Percentiles rank a stretch among this genome's conserved stretches.
phyloP scores from a whole-genome alignment of 1,140 invertebrate species.

The Drosophila repleta region DNA sequence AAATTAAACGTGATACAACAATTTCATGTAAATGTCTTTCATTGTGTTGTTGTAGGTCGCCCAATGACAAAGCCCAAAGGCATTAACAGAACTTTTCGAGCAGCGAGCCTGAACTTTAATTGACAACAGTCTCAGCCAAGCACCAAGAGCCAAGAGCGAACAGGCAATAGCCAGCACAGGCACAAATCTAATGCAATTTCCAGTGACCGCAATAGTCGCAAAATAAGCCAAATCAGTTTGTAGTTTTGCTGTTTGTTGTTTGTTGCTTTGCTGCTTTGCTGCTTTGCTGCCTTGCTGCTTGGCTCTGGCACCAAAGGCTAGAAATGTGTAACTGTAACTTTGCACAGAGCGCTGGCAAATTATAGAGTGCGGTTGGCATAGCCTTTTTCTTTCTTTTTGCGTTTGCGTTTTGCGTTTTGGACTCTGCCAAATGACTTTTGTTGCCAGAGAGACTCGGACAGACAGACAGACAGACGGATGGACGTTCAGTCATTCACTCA shows the following conservation, averaged over 20 bases:
- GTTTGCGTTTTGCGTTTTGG: constrained; percentile 4
- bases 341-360: constrained; percentile 55
- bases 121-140: constrained; percentile 57
- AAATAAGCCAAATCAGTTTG: constrained; percentile 75
- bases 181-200: constrained; percentile 54
- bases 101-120: constrained; percentile 59
- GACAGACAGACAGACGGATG: constrained; percentile 3
- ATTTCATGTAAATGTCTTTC: constrained; percentile 58
- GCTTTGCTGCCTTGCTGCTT: constrained; percentile 12
- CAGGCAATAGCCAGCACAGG: neutral
- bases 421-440: constrained; percentile 74
- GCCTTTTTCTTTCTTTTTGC: constrained; percentile 44
- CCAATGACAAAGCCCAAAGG: constrained; percentile 64
- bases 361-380: constrained; percentile 68
- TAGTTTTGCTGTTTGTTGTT: constrained; percentile 16
- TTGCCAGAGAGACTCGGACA: constrained; percentile 16
- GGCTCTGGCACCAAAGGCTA: constrained; percentile 57
- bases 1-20: constrained; percentile 76
- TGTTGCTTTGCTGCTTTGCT: constrained; percentile 27
- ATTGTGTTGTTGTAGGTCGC: constrained; percentile 56
- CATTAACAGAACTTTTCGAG: constrained; percentile 53
- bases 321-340: constrained; percentile 77
- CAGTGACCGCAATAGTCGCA: constrained; percentile 56
- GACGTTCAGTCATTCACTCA: constrained; percentile 17
- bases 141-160: constrained; percentile 16